phyloP scores from a whole-genome alignment of 2,797 vertebrate genomes.

The Benthosema pterotum region DNA sequence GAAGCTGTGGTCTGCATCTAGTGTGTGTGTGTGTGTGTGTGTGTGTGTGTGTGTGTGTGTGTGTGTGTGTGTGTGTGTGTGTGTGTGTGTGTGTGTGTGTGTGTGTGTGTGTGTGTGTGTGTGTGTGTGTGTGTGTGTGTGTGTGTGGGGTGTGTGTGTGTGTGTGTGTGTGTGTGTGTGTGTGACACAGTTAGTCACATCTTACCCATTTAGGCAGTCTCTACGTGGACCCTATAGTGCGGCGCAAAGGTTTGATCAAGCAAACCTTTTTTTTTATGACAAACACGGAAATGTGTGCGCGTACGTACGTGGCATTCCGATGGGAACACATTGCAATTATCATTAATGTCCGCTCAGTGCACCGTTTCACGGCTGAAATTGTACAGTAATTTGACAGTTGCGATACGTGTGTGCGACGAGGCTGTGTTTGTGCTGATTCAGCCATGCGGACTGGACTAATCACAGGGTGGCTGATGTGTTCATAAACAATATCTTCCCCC shows the following conservation, averaged over 20 bases:
- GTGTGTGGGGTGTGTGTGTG: too few species aligned
- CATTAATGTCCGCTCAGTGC: conserved; percentile 25
- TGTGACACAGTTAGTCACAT: conserved; percentile 37
- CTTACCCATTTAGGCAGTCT: conserved; percentile 10
- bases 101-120: too few species aligned
- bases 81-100: too few species aligned
- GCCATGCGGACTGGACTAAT: conserved; percentile 57
- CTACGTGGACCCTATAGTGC: not conserved
- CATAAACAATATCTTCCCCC: conserved; percentile 56
- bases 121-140: too few species aligned
- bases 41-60: too few species aligned
- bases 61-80: too few species aligned
- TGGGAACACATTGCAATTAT: conserved; percentile 31
- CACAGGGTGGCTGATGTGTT: conserved; percentile 64
- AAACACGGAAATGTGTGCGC: conserved; percentile 28
- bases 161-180: too few species aligned
- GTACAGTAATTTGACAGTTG: conserved; percentile 48
- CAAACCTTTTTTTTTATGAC: conserved; percentile 2
- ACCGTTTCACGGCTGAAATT: conserved; percentile 40
- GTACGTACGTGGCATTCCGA: conserved; percentile 32
- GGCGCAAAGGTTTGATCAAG: conserved; percentile 24
- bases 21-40: too few species aligned
- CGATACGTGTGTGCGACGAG: conserved; percentile 40
- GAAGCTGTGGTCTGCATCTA: conserved; percentile 34
- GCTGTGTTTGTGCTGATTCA: conserved; percentile 55